Conservation (phyloP, 1,140 invertebrate species). For the Drosophila malerkotliana region DNA sequence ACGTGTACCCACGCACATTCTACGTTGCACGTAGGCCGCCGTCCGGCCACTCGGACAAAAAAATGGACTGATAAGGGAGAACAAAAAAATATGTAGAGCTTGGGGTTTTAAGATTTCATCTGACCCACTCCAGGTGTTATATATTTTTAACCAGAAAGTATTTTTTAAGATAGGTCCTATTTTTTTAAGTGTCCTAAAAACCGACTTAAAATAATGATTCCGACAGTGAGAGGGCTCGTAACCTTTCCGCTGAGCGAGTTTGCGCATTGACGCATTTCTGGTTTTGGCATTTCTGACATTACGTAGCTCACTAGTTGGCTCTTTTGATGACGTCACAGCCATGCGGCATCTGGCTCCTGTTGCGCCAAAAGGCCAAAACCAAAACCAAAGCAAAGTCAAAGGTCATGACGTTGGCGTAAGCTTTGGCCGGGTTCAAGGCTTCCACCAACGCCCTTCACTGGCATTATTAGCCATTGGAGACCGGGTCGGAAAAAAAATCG, state of each 20-base stretch:
- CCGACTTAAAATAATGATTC: slow-evolving; percentile 8
- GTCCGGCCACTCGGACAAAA: slow-evolving; percentile 20
- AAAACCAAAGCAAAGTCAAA: slow-evolving; percentile 23
- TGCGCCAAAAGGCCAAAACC: slow-evolving; percentile 62
- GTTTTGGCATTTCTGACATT: slow-evolving; percentile 42
- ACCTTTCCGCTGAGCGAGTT: slow-evolving; percentile 26
- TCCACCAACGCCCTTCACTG: slow-evolving; percentile 23
- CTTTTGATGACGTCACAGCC: slow-evolving; percentile 61
- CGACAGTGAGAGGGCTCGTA: slow-evolving; percentile 8
- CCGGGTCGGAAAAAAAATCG: slow-evolving; percentile 7
- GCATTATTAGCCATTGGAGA: slow-evolving; percentile 43
- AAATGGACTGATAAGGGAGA: slow-evolving; percentile 21
- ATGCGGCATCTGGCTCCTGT: slow-evolving; percentile 53
- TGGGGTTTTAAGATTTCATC: slow-evolving; percentile 2
- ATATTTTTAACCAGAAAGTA: neutral
- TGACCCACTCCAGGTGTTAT: neutral
- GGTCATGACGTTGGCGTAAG: slow-evolving; percentile 64
- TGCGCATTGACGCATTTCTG: slow-evolving; percentile 58
- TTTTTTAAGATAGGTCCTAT: no score
- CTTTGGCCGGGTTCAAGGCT: slow-evolving; percentile 63
- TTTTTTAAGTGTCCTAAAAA: slow-evolving; percentile 25
- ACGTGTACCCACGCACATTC: slow-evolving; percentile 60
- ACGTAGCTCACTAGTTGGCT: slow-evolving; percentile 45
- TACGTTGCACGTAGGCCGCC: slow-evolving; percentile 53
- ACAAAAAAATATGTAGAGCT: neutral